Evolutionary conservation across 2,888 invertebrate genomes (phyloP).

Genomic region (Cordilura impudica): DNA sequence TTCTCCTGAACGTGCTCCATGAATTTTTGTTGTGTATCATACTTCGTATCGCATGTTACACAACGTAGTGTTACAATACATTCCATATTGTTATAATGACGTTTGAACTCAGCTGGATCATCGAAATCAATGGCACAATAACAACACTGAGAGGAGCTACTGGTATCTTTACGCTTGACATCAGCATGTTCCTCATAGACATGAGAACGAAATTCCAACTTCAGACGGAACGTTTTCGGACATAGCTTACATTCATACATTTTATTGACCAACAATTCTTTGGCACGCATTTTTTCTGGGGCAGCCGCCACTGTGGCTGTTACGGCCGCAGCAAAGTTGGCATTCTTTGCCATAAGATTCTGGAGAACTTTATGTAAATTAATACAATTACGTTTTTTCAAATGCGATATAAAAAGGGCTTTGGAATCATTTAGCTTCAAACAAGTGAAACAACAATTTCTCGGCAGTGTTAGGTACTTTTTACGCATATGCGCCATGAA

Average conservation of each 20-base stretch:
- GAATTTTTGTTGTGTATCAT: conserved; percentile 77
- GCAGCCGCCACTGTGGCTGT: conserved; percentile 65
- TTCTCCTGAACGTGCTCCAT: conserved; percentile 77
- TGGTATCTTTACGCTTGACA: conserved; percentile 75
- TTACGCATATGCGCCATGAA: conserved; percentile 78
- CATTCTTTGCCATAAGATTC: conserved; percentile 69
- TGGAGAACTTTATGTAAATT: conserved; percentile 76
- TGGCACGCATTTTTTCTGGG: conserved; percentile 75
- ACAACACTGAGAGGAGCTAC: conserved; percentile 75
- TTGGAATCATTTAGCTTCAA: conserved; percentile 77
- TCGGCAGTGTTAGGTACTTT: conserved; percentile 75
- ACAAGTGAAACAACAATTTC: conserved; percentile 78
- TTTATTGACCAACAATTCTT: conserved; percentile 77
- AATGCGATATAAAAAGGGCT: conserved; percentile 77
- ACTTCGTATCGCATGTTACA: conserved; percentile 76
- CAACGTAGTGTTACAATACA: conserved; percentile 77
- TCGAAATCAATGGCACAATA: conserved; percentile 76
- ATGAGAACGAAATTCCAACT: conserved; percentile 77
- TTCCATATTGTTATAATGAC: conserved; percentile 78
- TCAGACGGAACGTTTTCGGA: conserved; percentile 75
- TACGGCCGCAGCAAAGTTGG: conserved; percentile 65
- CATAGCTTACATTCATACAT: conserved; percentile 78
- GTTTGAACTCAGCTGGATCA: conserved; percentile 76
- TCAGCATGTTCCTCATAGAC: conserved; percentile 77
- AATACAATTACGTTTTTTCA: conserved; percentile 77